Percentiles rank a stretch among this genome's conserved stretches.
phyloP scores from a whole-genome alignment of 1,140 invertebrate species.

The Aphidius ervi region DNA sequence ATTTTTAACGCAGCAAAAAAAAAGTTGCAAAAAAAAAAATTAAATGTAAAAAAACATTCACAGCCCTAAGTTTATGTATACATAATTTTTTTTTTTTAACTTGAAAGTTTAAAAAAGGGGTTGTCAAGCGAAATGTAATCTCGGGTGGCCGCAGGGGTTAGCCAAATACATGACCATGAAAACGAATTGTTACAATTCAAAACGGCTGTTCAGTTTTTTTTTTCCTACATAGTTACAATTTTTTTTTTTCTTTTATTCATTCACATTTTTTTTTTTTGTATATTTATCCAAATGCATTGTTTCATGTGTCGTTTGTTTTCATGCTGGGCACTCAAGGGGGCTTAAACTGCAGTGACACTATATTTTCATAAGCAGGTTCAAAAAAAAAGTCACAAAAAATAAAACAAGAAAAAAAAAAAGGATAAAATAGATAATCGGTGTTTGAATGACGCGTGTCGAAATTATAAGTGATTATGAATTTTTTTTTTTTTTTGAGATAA shows the following conservation, averaged over 20 bases:
- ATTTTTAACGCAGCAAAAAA: conserved; percentile 38
- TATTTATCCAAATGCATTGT: conserved; percentile 8
- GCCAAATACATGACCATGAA: conserved; percentile 22
- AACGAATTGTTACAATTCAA: conserved; percentile 37
- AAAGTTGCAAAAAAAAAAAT: conserved; percentile 35
- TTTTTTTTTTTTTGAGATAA: conserved; percentile 16
- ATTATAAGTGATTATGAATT: conserved; percentile 1
- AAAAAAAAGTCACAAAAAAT: conserved; percentile 19
- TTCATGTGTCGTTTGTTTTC: conserved; percentile 21
- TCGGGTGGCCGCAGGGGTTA: conserved; percentile 1
- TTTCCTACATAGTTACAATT: conserved; percentile 4
- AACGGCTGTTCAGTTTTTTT: conserved; percentile 18
- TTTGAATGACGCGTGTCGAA: conserved; percentile 20
- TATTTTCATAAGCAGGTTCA: conserved; percentile 9
- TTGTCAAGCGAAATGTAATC: conserved; percentile 8
- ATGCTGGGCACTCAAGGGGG: conserved; percentile 8
- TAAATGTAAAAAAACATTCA: conserved; percentile 7
- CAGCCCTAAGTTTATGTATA: too few relatives aligned
- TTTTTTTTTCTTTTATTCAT: conserved; percentile 12
- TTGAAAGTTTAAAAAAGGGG: neutral
- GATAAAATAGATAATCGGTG: conserved; percentile 13
- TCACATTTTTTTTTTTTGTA: too few relatives aligned
- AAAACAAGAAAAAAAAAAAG: conserved; percentile 23
- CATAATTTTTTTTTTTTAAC: too few relatives aligned
- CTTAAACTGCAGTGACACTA: neutral